These are phyloP conservation scores for Labeo catla DNA, from an alignment of 2,113 vertebrate species.

Conservation along the genomic window DNA sequence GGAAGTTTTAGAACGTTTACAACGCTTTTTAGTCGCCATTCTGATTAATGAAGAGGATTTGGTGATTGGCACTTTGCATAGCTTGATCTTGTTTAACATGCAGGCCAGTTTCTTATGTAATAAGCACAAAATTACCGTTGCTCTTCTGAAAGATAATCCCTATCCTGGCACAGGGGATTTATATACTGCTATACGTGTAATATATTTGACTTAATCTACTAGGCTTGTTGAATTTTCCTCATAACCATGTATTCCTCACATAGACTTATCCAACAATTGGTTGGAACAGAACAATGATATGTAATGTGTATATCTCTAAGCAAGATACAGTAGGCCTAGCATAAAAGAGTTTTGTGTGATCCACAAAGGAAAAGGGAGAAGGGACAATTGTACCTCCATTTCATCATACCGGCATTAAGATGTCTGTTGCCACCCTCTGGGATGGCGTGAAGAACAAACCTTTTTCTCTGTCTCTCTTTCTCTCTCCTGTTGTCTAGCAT, in stretches of 20 bases:
- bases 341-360: background rate
- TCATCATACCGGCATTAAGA: slow-evolving; percentile 28
- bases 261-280: slow-evolving; percentile 7
- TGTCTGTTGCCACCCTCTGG: slow-evolving; percentile 27
- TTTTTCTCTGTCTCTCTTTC: slow-evolving; percentile 2
- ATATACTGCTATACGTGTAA: slow-evolving; percentile 14
- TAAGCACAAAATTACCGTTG: background rate
- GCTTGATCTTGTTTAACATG: background rate
- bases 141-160: slow-evolving; percentile 17
- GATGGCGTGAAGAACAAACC: background rate
- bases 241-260: background rate
- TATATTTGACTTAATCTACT: slow-evolving; percentile 7
- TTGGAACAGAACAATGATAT: slow-evolving; percentile 7
- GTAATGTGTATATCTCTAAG: background rate
- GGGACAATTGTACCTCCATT: slow-evolving; percentile 16
- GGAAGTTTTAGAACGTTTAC: background rate
- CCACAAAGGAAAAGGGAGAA: slow-evolving; percentile 9
- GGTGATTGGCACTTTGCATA: background rate
- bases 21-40: background rate
- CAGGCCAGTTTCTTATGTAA: background rate
- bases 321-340: background rate
- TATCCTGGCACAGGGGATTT: background rate
- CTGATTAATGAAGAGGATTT: background rate
- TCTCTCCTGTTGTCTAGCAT: background rate
- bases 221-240: background rate